Conservation (phyloP, 2,888 invertebrate species). For the Julus scanicus region DNA sequence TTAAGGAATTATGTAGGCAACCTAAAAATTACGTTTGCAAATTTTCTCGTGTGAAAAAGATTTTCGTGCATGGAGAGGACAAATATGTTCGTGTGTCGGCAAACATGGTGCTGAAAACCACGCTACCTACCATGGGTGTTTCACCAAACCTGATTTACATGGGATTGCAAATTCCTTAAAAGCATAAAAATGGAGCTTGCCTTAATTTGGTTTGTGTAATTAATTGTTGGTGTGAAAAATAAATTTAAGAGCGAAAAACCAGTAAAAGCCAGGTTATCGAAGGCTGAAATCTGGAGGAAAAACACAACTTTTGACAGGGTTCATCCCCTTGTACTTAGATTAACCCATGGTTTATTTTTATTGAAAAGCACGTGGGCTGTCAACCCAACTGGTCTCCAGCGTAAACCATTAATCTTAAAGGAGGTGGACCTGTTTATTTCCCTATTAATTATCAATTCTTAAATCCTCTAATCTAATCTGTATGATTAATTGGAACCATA, state of each 20-base stretch:
- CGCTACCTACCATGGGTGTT: neutral
- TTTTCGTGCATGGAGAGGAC: neutral
- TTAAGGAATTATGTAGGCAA: too few species aligned
- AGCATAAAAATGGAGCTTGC: neutral
- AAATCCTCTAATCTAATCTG: constrained; percentile 25
- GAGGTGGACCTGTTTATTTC: constrained; percentile 42
- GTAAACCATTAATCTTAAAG: constrained; percentile 37
- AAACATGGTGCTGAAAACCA: neutral
- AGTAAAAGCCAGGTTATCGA: neutral
- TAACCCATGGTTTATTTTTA: constrained; percentile 29
- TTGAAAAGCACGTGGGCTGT: constrained; percentile 35
- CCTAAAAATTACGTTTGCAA: neutral
- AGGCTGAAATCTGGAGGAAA: neutral
- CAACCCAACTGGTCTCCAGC: neutral
- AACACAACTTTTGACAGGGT: constrained; percentile 27
- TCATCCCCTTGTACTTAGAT: neutral
- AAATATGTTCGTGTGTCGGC: too few species aligned
- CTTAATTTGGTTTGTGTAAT: neutral
- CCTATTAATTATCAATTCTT: constrained; percentile 27
- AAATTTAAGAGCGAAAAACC: neutral
- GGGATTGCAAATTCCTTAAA: neutral
- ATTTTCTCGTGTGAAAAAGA: neutral
- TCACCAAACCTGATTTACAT: neutral
- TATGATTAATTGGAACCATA: neutral
- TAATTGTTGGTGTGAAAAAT: neutral